Evolutionary conservation across 2,113 vertebrate species (phyloP).

Genomic region (Perognathus longimembris): DNA sequence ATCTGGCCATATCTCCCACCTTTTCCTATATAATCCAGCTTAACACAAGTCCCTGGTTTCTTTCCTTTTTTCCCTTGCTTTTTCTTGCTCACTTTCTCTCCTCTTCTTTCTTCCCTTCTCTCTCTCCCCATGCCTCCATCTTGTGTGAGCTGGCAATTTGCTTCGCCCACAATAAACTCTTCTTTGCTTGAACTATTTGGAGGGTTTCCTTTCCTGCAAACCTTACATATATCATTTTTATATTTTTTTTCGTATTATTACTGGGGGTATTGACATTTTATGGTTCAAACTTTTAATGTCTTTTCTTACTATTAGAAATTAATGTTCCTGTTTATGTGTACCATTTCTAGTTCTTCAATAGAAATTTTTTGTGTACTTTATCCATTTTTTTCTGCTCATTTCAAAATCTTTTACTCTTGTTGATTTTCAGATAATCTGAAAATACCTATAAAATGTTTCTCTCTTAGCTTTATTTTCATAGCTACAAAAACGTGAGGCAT

Average conservation of each 20-base stretch:
- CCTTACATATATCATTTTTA: too few relatives aligned
- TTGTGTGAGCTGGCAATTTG: too few relatives aligned
- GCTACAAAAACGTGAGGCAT: not conserved
- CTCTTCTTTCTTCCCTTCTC: too few relatives aligned
- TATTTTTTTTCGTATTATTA: not conserved
- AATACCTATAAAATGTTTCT: not conserved
- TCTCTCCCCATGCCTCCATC: too few relatives aligned
- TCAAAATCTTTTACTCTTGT: not conserved
- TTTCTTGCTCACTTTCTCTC: too few relatives aligned
- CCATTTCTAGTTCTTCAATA: not conserved
- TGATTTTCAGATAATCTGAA: not conserved
- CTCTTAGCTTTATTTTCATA: slow-evolving; percentile 43
- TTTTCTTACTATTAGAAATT: not conserved
- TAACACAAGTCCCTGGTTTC: too few relatives aligned
- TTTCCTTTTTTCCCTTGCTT: too few relatives aligned
- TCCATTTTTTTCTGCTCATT: not conserved
- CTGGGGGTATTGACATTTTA: not conserved
- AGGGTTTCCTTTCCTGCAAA: too few relatives aligned
- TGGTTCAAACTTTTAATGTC: not conserved
- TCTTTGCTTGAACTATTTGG: too few relatives aligned
- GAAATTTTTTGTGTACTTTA: not conserved
- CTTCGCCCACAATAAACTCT: too few relatives aligned
- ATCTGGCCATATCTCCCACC: too few relatives aligned
- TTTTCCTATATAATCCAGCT: too few relatives aligned
- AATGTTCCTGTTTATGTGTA: not conserved